These are phyloP conservation scores for Delphinapterus leucas DNA, from an alignment of 2,113 vertebrate genomes.

Conservation along the genomic window DNA sequence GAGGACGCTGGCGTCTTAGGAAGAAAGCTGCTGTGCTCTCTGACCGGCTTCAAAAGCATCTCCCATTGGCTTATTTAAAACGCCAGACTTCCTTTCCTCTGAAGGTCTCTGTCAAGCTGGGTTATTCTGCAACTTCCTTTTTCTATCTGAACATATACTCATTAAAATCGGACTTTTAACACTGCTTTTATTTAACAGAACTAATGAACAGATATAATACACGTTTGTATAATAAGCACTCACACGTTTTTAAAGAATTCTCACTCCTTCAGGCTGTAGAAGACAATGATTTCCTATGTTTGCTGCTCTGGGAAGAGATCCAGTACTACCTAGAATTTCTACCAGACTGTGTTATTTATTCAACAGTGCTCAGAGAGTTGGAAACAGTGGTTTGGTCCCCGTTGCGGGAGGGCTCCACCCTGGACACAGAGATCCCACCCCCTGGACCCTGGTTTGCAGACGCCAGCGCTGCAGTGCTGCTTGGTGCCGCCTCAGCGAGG, in stretches of 20 bases:
- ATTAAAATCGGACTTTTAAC: too few species aligned
- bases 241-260: not conserved
- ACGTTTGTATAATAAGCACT: rapidly evolving
- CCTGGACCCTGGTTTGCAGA: rapidly evolving
- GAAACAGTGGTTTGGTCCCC: rapidly evolving
- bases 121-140: not conserved
- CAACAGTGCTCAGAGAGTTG: too few species aligned
- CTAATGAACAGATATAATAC: rapidly evolving
- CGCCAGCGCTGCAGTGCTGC: rapidly evolving
- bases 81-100: not conserved
- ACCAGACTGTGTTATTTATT: not conserved
- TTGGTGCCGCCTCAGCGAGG: rapidly evolving
- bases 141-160: not conserved
- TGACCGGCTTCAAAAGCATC: rapidly evolving
- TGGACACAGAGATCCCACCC: too few species aligned
- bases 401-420: rapidly evolving
- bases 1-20: not conserved
- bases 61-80: not conserved
- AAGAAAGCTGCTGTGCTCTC: not conserved
- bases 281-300: rapidly evolving
- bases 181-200: too few species aligned
- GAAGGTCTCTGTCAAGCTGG: not conserved
- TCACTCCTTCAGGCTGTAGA: too few species aligned
- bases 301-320: not conserved
- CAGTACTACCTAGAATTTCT: not conserved